Base-by-base conservation (phyloP, 2,113 vertebrate genomes). In the Morphnarchus princeps region DNA sequence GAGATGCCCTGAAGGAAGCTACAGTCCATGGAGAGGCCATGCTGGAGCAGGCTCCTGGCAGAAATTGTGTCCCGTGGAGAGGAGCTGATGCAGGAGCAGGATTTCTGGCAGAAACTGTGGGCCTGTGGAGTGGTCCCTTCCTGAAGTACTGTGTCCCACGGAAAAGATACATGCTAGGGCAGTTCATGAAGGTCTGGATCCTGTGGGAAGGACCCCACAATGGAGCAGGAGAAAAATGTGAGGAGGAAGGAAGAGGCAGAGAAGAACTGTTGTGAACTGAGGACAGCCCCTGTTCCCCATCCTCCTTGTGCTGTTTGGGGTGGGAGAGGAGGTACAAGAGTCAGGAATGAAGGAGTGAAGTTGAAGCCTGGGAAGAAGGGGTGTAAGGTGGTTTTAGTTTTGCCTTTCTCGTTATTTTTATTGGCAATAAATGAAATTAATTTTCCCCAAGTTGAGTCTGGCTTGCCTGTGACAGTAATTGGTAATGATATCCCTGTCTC, bases 401-500 rank as follows among this genome's bases (percentile, higher is more conserved):
- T 55, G 19, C n/a, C 13, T 76, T 88, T 67, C 25, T 82, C 17
- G 5, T n/a, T 74, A 5, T 15, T 91, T 77, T 55, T 59, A 59
- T 31, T 88, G 36, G 13, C n/a, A 82, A 11, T 72, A 59, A 90
- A 67, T 54, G 6, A 66, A 81, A 70, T 54, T 69, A 16, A 29
- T 65, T 94, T 76, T 89, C 28, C 29, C 8, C 13, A n/a, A 89
- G 25, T 17, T 72, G 57, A 90, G 8, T 80, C 31, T 96, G 61
- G 32, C 59, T 83, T 81, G 43, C 24, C 49, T 80, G 17, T 94
- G 40, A 65, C 54, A 73, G 58, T 76, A 72, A 32, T 36, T 72
- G 77, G 83, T 95, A 91, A 95, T 92, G 43, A 76, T 77, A 34
- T 89, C 52, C 34, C 29, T 71, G 38, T 66, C 26, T 77, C 84